Evolutionary conservation across 1,140 invertebrate species (phyloP), one percentile per base, ranked within the genome.

Genomic region (Heliconius melpomene): DNA sequence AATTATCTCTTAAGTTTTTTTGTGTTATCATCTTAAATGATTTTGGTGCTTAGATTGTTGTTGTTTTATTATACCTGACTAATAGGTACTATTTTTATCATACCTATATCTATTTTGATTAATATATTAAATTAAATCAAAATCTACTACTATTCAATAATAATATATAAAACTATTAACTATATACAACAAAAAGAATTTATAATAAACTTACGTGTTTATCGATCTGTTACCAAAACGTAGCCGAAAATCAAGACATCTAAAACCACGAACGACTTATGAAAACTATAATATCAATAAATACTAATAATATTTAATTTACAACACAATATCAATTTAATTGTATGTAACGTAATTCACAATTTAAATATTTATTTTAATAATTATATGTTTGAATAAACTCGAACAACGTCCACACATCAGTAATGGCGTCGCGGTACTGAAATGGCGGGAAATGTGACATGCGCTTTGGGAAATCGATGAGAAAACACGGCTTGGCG

Each of bases 401-500:
- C 57, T 66, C 26, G 60, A 78, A 75, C 54, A 57, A 79, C 70
- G 72, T 73, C 79, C 84, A 78, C 79, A 74, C 74, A 76, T 46
- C 75, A 76, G 66, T 77, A 82, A 83, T 78, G 84, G 83, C 81
- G 75, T 82, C 88, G 87, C 85, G 87, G 79, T 74, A 91, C 89
- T 91, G 85, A 85, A 88, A 90, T 88, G 88, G 90, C 91, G 89
- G 89, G 90, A 93, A 91, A 86, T 79, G 70, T 86, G 89, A 89
- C 92, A 92, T 93, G 92, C 92, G 92, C 92, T 87, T 83, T 91
- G 83, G 83, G 90, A 93, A 93, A 93, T 93, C 92, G 89, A 93
- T 93, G 91, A 77, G 81, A 83, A 85, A 89, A 87, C 85, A 87
- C 85, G 81, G 85, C 85, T 79, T 80, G 74, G 85, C 87, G 86